Evolutionary conservation across 2,888 invertebrate genomes (phyloP), one percentile per base, ranked within the genome.

Genomic region (Penaeus monodon): DNA sequence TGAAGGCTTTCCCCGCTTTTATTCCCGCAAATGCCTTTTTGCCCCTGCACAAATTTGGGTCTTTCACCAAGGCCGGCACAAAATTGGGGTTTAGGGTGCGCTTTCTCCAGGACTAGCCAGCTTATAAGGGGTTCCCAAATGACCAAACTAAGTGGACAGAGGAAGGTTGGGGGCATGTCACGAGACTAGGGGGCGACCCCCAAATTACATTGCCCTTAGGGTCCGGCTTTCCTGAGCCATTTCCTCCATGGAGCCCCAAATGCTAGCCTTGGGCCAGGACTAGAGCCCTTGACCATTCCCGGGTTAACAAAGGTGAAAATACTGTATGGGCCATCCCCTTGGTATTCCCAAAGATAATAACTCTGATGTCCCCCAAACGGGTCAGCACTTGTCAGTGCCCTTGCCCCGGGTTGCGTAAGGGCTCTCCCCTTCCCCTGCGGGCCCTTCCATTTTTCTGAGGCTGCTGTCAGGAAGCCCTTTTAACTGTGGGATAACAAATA

Each of bases 271-370:
- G 65, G 63, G 63, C 66, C 3, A 89, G 44, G 24, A 66, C 78
- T n/a, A 81, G 74, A n/a, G 86, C 84, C 44, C 24, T 85, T 76
- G 24, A 29, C 44, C 24, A 89, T 64, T 44, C 73, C 68, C 49
- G 49, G 78, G n/a, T 29, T 29, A 70, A 78, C 12, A 66, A 66
- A 14, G 80, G 84, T 27, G 86, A 78, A 14, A 89, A 27, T 20
- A 76, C 86, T 66, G 84, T 81, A 70, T n/a, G n/a, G 81, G 74
- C 76, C 79, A 81, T 38, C 57, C 1, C 89, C 89, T 49, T 86
- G 89, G 63, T 89, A 89, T 63, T 89, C 86, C 89, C 89, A 89
- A 24, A 84, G 84, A 49, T 89, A 89, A 27, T 14, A 7, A 89
- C 10, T 83, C 81, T 38, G 49, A 74, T 38, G 65, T 57, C 17